Evolutionary conservation across 2,797 vertebrate genomes (phyloP).

Genomic region (Heterohyrax brucei): DNA sequence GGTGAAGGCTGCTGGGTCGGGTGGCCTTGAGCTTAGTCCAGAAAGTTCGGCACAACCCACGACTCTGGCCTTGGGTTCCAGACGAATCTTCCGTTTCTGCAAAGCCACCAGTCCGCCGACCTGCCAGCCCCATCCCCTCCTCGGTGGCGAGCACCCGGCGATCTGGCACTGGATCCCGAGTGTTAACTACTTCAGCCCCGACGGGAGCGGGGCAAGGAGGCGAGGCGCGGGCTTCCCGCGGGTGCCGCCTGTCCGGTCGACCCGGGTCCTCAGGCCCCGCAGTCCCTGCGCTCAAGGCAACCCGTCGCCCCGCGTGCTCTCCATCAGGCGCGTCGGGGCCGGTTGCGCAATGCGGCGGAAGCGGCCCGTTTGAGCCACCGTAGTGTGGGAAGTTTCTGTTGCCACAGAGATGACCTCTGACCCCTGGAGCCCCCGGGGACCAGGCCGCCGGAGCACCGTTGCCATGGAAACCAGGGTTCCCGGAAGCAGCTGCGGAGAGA

Average conservation of each 20-base stretch:
- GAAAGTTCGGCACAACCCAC: neutral
- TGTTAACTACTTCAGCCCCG: accelerated
- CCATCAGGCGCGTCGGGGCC: accelerated
- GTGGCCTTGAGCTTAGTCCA: neutral
- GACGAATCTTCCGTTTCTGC: neutral
- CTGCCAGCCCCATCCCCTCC: neutral
- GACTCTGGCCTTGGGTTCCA: neutral
- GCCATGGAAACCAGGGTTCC: conserved; percentile 53
- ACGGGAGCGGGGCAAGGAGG: neutral
- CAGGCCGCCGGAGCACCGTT: accelerated
- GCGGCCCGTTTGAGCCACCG: conserved; percentile 49
- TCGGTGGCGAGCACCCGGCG: neutral
- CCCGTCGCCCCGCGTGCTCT: accelerated
- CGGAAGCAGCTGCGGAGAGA: accelerated
- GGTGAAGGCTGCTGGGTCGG: neutral
- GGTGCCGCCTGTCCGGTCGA: too few relatives aligned
- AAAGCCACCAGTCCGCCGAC: neutral
- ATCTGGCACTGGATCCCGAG: neutral
- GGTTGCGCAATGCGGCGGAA: conserved; percentile 72
- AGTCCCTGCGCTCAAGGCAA: accelerated
- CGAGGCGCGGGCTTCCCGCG: accelerated
- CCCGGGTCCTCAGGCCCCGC: accelerated
- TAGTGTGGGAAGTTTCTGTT: conserved; percentile 74
- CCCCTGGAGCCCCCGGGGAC: neutral
- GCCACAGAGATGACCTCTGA: conserved; percentile 83